Evolutionary conservation across 2,888 invertebrate genomes (phyloP), one percentile per base, ranked within the genome.

Genomic region (Subacronicta megacephala): DNA sequence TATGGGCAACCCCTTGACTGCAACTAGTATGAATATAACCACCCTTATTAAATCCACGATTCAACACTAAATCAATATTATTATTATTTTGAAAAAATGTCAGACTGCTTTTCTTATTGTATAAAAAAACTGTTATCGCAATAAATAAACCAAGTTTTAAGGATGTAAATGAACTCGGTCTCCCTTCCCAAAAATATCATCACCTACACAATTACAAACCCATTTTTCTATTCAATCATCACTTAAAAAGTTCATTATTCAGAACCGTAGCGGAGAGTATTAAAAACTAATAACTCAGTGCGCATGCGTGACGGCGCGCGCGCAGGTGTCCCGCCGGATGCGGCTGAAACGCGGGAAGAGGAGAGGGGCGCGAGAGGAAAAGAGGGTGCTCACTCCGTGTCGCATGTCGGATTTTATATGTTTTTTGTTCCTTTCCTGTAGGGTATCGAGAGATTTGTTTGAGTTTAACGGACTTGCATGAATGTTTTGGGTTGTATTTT

Each of bases 291-390:
- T 93, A 92, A 92, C 79, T 90, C 84, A 64, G 70, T 61, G 71
- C 72, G 78, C 76, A 75, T 72, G 79, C 79, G 70, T 67, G 80
- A 64, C 75, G 79, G 84, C 91, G 88, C 84, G 54, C 29, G 90
- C 91, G 93, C 93, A 94, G 93, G 93, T 94, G 93, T 89, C 84
- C 68, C 81, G 83, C 91, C 94, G 93, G 93, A 93, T 90, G 86
- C 82, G 82, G 82, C 90, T 90, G 92, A 89, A 92, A 87, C 78
- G 67, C 47, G 74, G 66, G 52, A 64, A 36, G 53, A 23, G 57
- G 51, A 16, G 36, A 44, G 40, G 60, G 55, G 63, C 61, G 68
- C 59, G 62, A 66, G 60, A 75, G 62, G 72, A 65, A 80, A 75
- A 80, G 81, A 84, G 87, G 85, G 86, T 84, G 81, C 76, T 62